phyloP scores from a whole-genome alignment of 2,797 vertebrate species.

The Syndactyla subalaris region DNA sequence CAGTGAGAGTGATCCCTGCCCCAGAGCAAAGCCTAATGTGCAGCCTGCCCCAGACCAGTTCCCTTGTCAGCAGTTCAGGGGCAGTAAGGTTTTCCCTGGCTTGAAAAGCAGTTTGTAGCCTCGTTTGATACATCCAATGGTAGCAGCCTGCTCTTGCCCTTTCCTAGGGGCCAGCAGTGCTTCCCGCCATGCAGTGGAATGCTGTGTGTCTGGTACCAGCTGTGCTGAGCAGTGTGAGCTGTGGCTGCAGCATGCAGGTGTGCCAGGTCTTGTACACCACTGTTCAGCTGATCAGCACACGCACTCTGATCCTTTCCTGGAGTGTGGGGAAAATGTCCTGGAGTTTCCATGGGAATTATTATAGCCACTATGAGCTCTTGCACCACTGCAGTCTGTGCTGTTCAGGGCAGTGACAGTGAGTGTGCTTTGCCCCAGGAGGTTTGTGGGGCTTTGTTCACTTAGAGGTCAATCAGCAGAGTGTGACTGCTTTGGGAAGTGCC shows the following conservation, averaged over 20 bases:
- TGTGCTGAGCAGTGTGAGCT: fast-evolving
- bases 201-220: fast-evolving
- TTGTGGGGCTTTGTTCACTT: neutral
- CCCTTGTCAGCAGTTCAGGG: neutral
- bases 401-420: neutral
- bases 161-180: neutral
- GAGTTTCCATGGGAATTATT: neutral
- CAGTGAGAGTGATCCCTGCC: neutral
- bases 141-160: neutral
- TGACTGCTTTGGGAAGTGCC: fast-evolving
- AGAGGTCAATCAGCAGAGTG: neutral
- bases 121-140: neutral
- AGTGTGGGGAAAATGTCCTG: neutral
- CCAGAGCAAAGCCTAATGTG: neutral
- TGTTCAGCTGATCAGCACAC: fast-evolving
- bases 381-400: fast-evolving
- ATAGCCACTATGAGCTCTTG: neutral
- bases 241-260: neutral
- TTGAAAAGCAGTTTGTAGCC: neutral
- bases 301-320: neutral
- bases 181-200: fast-evolving
- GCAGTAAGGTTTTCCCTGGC: neutral
- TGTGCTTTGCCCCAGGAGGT: fast-evolving
- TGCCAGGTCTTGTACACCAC: fast-evolving
- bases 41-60: neutral